These are phyloP conservation scores for Autographa gamma DNA, from an alignment of 2,888 invertebrate species.

Conservation along the genomic window DNA sequence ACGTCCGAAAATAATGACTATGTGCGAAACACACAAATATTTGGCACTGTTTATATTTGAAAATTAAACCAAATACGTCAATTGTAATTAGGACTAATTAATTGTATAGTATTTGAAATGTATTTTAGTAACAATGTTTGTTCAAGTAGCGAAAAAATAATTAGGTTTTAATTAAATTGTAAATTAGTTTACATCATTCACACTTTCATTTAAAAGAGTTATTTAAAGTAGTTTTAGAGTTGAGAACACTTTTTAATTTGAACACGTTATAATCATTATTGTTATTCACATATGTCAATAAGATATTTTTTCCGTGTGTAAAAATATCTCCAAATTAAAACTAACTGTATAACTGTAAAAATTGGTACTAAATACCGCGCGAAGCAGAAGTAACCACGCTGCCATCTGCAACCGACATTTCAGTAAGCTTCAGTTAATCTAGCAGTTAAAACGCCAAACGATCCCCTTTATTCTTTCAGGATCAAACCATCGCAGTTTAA, in stretches of 20 bases:
- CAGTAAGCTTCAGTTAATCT: neutral
- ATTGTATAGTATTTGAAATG: neutral
- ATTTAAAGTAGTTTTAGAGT: no score
- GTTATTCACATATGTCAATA: no score
- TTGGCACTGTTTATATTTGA: conserved; percentile 2
- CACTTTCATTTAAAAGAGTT: no score
- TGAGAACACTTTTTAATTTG: no score
- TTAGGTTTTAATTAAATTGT: no score
- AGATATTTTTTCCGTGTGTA: no score
- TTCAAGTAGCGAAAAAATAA: neutral
- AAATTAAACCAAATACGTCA: neutral
- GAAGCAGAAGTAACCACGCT: neutral
- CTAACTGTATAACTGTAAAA: no score
- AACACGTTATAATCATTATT: no score
- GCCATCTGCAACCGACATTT: neutral
- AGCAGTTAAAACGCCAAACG: neutral
- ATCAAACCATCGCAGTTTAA: neutral
- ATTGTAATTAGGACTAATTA: neutral
- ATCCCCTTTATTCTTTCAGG: neutral
- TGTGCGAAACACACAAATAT: neutral
- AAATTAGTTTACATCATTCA: no score
- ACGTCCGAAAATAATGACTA: conserved; percentile 12
- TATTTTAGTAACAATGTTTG: neutral
- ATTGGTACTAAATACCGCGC: no score
- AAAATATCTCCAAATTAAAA: no score